Conservation (phyloP, 2,113 vertebrate species). For the Cardinalis cardinalis region DNA sequence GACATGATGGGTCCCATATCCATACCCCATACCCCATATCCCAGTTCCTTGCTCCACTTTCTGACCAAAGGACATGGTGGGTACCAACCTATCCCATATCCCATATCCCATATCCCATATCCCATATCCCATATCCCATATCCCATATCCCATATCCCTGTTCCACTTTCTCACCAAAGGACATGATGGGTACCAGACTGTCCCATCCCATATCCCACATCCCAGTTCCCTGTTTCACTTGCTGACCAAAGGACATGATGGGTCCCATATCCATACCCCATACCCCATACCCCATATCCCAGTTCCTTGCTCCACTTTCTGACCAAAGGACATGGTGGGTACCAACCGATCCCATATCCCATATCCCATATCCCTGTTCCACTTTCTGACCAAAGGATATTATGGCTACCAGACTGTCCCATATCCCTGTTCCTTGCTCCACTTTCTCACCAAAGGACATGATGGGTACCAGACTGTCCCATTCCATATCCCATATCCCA, state of each 20-base stretch:
- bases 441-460: too few relatives aligned
- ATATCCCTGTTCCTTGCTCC: not conserved
- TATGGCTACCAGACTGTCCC: not conserved
- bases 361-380: not conserved
- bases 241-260: not conserved
- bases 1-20: too few relatives aligned
- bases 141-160: not conserved
- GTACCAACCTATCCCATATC: not conserved
- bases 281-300: not conserved
- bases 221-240: not conserved
- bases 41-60: too few relatives aligned
- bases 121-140: not conserved
- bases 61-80: too few relatives aligned
- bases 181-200: too few relatives aligned
- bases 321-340: too few relatives aligned
- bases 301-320: too few relatives aligned
- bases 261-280: not conserved
- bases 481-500: too few relatives aligned
- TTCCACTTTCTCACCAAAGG: too few relatives aligned
- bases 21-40: not conserved
- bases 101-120: not conserved
- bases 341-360: not conserved
- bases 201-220: not conserved
- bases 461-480: not conserved
- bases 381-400: not conserved